Base-by-base conservation (phyloP, 1,140 invertebrate species). In the Ceratosolen solmsi region DNA sequence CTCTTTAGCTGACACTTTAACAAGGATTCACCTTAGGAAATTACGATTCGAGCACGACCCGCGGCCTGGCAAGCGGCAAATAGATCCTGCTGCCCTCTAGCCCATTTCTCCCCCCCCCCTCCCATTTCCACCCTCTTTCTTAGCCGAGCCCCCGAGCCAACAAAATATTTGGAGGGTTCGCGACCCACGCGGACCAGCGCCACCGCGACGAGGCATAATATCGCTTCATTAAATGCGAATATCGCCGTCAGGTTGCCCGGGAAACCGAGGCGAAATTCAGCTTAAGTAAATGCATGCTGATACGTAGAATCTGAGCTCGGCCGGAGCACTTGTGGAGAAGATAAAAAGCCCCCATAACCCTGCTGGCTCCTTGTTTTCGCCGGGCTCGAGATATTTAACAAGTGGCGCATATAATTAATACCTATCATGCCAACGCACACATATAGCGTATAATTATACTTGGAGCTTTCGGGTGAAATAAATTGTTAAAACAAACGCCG, bases 161-260 rank as follows among this genome's bases (percentile, higher is more conserved):
- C 76, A 75, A 83, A 79, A 73, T 49, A 54, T 73, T 68, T 79
- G 17, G 25, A 71, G 76, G 20, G 71, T 36, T 49, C 20, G 27
- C 15, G 36, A 51, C 46, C 79, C 76, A 72, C 65, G 54, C 73
- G 58, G 56, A 27, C 41, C 76, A 79, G 75, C 72, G 72, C 60
- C 75, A 76, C 73, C n/a, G 33, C 54, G 20, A 49, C 49, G 72
- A 72, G 63, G 51, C 73, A 83, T 60, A 83, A 80, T 83, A 80
- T 83, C 68, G 74, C 74, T 80, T 80, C 82, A 80, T 83, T 83
- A 83, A 76, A 74, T 38, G 68, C 11, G 33, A 80, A 80, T 83
- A 63, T 41, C 56, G 17, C 49, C 51, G 63, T n/a, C 49, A 36
- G 36, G 58, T 33, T 11, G 49, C 27, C 41, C 38, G n/a, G 54